Base-by-base conservation (phyloP, 2,888 invertebrate species). In the Dasypogon diadema region DNA sequence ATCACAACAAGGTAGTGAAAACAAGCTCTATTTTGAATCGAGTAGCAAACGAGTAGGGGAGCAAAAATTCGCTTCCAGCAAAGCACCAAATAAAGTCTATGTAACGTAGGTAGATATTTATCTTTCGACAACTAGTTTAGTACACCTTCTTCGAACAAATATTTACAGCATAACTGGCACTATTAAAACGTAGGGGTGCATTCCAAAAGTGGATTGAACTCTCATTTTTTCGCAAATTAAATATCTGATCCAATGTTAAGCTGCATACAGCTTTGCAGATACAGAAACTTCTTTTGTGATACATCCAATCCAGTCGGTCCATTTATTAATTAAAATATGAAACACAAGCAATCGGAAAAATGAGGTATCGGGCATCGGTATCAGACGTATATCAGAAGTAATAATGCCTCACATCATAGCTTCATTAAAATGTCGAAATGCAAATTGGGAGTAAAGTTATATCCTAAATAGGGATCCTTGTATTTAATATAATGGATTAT, bases 301-400 rank as follows among this genome's bases (percentile, higher is more conserved):
- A 54, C 54, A 70, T 18, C 34, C 51, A 34, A 70, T 18, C 34
- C 51, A 34, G n/a, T 26, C 70, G 22, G 34, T 70, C 70, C 54
- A 54, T 54, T 70, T 70, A 70, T 70, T 70, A 70, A 70, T 70
- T 70, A 70, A 70, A 70, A 70, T 70, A 54, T 70, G 70, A 70
- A 54, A 70, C 54, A 70, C 21, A 70, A 70, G 54, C 21, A 70
- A 21, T 65, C n/a, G 22, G 34, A 70, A 54, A 70, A 54, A 54
- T 70, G 42, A 70, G 48, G 16, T 54, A 70, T 70, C 54, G 16
- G 26, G 34, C 21, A 46, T 22, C 65, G n/a, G n/a, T n/a, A n/a
- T n/a, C n/a, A n/a, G n/a, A 42, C 65, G 46, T 46, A 65, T 54
- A 21, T n/a, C n/a, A 18, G 6, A 12, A 34, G 18, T 16, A 70